These are phyloP conservation scores for Henricia sp. DNA, from an alignment of 53 echinoderm and acorn worm species.

Conservation along the genomic window DNA sequence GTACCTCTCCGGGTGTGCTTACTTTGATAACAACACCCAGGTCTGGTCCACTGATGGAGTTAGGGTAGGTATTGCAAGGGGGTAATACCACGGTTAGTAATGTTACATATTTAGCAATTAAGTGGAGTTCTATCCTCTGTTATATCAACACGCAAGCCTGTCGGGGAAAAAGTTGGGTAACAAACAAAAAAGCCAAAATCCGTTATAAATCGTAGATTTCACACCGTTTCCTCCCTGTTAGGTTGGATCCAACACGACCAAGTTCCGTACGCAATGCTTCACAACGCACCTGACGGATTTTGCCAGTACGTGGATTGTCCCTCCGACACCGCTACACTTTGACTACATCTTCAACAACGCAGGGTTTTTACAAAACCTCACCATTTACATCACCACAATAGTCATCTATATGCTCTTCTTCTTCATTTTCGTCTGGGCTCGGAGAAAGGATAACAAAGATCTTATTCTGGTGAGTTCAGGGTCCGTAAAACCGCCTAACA, in stretches of 20 bases:
- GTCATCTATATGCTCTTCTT: constrained; percentile 73
- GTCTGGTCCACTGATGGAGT: constrained; percentile 57
- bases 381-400: constrained; percentile 82
- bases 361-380: constrained; percentile 72
- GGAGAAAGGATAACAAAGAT: constrained; percentile 90
- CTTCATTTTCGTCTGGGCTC: constrained; percentile 88
- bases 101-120: too few species aligned
- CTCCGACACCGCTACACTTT: constrained; percentile 91
- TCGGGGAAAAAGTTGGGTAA: too few species aligned
- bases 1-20: constrained; percentile 50
- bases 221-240: constrained; percentile 1
- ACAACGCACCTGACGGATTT: constrained; percentile 91
- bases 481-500: too few species aligned
- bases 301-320: constrained; percentile 94
- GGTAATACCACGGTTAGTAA: too few species aligned
- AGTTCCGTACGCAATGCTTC: constrained; percentile 68
- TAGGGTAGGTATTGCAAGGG: constrained; percentile 43
- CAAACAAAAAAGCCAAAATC: too few species aligned
- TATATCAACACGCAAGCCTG: too few species aligned
- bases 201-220: too few species aligned
- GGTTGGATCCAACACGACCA: constrained; percentile 66
- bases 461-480: constrained; percentile 72
- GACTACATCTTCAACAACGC: constrained; percentile 87
- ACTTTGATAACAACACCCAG: constrained; percentile 23
- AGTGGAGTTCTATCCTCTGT: too few species aligned